These are phyloP conservation scores for Nemoura dubitans DNA, from an alignment of 2,888 invertebrate species.

Conservation along the genomic window DNA sequence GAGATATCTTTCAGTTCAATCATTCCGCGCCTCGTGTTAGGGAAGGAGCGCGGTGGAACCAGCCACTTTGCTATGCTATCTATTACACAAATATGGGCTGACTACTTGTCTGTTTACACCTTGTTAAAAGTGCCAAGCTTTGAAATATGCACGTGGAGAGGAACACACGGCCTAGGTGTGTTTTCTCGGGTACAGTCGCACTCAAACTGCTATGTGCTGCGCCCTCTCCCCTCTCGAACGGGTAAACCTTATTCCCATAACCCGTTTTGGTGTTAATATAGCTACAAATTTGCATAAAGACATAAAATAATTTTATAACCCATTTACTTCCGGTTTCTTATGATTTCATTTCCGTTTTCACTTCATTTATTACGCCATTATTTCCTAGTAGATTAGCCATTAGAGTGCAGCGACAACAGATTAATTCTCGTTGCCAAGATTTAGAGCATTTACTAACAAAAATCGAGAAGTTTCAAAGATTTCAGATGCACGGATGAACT, in stretches of 20 bases:
- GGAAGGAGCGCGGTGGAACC: not conserved
- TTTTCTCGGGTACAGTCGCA: not conserved
- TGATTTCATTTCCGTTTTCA: slow-evolving; percentile 12
- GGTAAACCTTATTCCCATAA: not conserved
- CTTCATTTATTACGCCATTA: not conserved
- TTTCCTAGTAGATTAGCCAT: not conserved
- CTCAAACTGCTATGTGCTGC: not conserved
- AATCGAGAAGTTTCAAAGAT: not conserved
- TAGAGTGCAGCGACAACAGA: not conserved
- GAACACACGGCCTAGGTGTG: not conserved
- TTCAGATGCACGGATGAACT: not conserved
- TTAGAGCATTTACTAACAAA: not conserved
- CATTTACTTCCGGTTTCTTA: slow-evolving; percentile 12
- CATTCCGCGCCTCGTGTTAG: not conserved
- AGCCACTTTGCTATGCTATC: slow-evolving; percentile 8
- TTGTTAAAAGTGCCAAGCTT: not conserved
- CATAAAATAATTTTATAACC: slow-evolving; percentile 12
- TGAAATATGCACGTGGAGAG: not conserved
- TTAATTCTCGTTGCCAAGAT: not conserved
- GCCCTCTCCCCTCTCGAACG: not conserved
- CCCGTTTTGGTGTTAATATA: slow-evolving; percentile 12
- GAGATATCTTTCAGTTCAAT: not conserved
- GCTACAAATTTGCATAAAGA: not conserved
- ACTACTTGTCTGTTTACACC: not conserved
- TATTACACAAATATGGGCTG: not conserved